Evolutionary conservation across 2,113 vertebrate species (phyloP).

Genomic region (Cavia aperea): DNA sequence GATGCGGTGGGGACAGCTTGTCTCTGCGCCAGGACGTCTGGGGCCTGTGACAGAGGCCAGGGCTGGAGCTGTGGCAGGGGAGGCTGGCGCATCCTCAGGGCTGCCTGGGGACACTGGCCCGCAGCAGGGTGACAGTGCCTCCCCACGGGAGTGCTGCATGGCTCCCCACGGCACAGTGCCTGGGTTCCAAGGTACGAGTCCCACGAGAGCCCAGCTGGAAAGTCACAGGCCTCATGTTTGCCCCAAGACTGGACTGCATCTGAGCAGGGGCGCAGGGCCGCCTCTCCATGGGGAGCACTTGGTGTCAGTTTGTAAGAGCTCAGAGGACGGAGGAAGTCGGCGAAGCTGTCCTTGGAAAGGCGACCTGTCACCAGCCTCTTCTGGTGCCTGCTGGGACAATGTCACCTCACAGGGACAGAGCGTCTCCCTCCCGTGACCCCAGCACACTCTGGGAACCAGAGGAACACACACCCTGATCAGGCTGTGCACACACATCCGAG

Average conservation of each 20-base stretch:
- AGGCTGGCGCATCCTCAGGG: not conserved
- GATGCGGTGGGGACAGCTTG: not conserved
- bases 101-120: not conserved
- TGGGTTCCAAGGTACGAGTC: not conserved
- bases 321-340: rapidly evolving
- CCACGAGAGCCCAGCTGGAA: rapidly evolving
- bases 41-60: not conserved
- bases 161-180: not conserved
- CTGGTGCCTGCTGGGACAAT: not conserved
- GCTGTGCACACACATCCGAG: not conserved
- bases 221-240: not conserved
- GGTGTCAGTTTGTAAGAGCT: not conserved
- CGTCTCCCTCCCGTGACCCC: not conserved
- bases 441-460: not conserved
- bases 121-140: not conserved
- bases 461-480: no score
- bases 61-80: not conserved
- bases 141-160: rapidly evolving
- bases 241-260: rapidly evolving
- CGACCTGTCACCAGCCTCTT: not conserved
- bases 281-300: rapidly evolving
- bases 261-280: not conserved
- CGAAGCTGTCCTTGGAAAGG: not conserved
- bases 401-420: not conserved
- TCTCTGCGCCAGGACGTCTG: not conserved